Evolutionary conservation across 92 coral and sea anemone genomes (phyloP), one percentile per base, ranked within the genome.

Genomic region (Desmophyllum pertusum): DNA sequence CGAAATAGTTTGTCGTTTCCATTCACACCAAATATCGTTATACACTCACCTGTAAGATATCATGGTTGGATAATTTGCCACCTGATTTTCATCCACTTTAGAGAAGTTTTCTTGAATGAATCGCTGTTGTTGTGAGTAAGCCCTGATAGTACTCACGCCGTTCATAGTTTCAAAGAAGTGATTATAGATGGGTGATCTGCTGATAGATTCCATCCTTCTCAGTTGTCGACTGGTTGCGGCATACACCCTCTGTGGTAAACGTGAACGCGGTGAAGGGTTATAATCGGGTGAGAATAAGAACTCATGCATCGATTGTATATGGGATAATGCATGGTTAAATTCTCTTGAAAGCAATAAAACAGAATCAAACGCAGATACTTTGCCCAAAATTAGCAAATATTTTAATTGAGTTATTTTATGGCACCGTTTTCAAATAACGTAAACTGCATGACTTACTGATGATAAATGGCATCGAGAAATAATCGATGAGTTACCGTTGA

Each of bases 181-280:
- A 83, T 91, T 93, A 85, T 88, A 93, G 70, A 93, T 89, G 8
- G 97, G 97, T 15, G 97, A 93, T 37, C 87, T 88, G 69, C 94
- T 93, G 8, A 93, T 90, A 9, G 97, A 93, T 76, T 93, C 97
- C 72, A 93, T 88, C 39, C 97, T 83, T 69, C 88, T 88, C 14
- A 93, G 59, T 77, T 93, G 97, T 53, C 97, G 88, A 37, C 93
- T 81, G n/a, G 93, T 82, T 14, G 93, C 88, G 5, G 90, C 85
- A 69, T 90, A 93, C 83, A 89, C 85, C 46, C 97, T 83, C 97
- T 93, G 71, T 10, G 13, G 80, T 9, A 79, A 40, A 61, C 18
- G 57, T 76, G 31, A 65, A 78, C 43, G 7, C 43, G 43, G 7
- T 41, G 43, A 3, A 41, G 7, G n/a, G n/a, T n/a, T n/a, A n/a